Base-by-base conservation (phyloP, 2,888 invertebrate species). In the Drosophila aldrichi region DNA sequence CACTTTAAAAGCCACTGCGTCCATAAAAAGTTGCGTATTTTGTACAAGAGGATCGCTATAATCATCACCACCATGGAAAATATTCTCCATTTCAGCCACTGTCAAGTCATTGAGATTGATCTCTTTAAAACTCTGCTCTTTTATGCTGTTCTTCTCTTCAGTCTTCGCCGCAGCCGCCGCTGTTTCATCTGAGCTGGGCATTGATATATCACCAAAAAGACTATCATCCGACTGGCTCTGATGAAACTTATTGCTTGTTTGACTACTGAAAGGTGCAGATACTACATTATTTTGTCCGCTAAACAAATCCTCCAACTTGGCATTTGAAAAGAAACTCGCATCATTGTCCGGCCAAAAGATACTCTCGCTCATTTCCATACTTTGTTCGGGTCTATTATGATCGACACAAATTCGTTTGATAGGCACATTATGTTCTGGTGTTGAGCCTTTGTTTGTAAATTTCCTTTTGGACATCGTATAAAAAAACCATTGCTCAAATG, bases 21-120 rank as follows among this genome's bases (percentile, higher is more conserved):
- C 82, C n/a, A 92, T 60, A 63, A 92, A 92, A n/a, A 88, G 80
- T 75, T 92, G 92, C 0, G 93, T 92, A 48, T 89, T 91, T 79
- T 92, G 93, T 12, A 78, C 49, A n/a, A 74, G 44, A 3, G 68
- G 65, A n/a, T 74, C 74, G 56, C 67, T 76, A 4, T 63, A 55
- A 29, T 79, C 74, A 18, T 77, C 82, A 0, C 61, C 58, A 1
- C 64, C 72, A 43, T 63, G 61, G 22, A 91, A 91, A 12, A 89
- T 76, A 34, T 88, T 74, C n/a, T 81, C 79, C 38, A 74, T 64
- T 66, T 88, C 87, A 1, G 68, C 69, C 6, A 74, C 29, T 36
- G 66, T 71, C 10, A 82, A 55, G 8, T 85, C 80, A 12, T 80
- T 70, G 0, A 89, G 57, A 64, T 90, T 79, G 4, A 91, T 88